These are phyloP conservation scores for Drosophila prostipennis DNA, from an alignment of 2,888 invertebrate genomes.

Conservation along the genomic window DNA sequence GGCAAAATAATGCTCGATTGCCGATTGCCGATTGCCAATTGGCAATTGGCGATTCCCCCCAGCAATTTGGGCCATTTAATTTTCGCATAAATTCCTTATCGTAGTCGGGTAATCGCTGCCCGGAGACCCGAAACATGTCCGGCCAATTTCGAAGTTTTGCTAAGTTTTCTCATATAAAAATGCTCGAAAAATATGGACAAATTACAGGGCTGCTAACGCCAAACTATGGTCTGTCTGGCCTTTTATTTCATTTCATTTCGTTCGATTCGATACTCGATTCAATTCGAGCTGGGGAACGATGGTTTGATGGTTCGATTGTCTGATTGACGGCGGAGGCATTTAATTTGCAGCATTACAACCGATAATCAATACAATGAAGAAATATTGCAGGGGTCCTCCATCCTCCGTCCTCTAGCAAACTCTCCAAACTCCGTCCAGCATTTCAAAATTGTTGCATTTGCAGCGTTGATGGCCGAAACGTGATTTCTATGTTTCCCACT, in stretches of 20 bases:
- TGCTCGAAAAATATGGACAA: conserved; percentile 67
- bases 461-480: conserved; percentile 80
- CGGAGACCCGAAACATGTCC: conserved; percentile 56
- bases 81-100: conserved; percentile 74
- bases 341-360: conserved; percentile 83
- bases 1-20: conserved; percentile 17
- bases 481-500: conserved; percentile 80
- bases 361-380: conserved; percentile 81
- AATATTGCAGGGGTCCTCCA: conserved; percentile 59
- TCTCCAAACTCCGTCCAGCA: conserved; percentile 19
- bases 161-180: conserved; percentile 81
- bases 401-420: not conserved
- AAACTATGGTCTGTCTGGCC: conserved; percentile 27
- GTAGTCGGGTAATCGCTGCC: conserved; percentile 60
- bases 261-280: conserved; percentile 22
- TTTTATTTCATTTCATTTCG: conserved; percentile 26
- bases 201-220: conserved; percentile 66
- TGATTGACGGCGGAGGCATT: conserved; percentile 77
- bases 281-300: conserved; percentile 7
- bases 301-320: conserved; percentile 65
- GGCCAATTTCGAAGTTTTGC: conserved; percentile 74
- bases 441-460: conserved; percentile 78
- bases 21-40: conserved; percentile 27
- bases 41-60: conserved; percentile 25
- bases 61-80: conserved; percentile 71